Conservation (phyloP, 2,888 invertebrate species). For the Diogma glabrata region DNA sequence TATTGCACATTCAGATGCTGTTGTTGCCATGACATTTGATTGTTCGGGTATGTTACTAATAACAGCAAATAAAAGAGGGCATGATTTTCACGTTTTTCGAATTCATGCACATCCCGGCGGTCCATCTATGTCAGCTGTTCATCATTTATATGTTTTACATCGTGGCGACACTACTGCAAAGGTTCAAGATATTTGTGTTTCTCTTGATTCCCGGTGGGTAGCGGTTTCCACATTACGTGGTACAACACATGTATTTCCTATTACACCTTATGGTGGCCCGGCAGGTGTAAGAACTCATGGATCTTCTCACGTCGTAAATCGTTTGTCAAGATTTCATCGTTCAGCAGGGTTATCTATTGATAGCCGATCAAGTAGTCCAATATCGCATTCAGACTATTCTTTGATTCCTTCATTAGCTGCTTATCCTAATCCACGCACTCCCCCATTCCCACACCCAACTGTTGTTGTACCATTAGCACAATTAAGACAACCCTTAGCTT, state of each 20-base stretch:
- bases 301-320: conserved; percentile 86
- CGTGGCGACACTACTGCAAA: conserved; percentile 93
- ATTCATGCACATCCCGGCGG: conserved; percentile 88
- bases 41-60: conserved; percentile 78
- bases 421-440: conserved; percentile 78
- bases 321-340: conserved; percentile 88
- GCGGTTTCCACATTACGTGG: conserved; percentile 90
- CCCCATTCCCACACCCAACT: conserved; percentile 81
- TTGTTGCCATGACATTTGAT: conserved; percentile 84
- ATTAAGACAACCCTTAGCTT: conserved; percentile 54
- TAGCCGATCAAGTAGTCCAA: conserved; percentile 60
- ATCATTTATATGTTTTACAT: conserved; percentile 90
- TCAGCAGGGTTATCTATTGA: conserved; percentile 79
- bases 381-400: conserved; percentile 35
- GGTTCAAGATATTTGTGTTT: conserved; percentile 87
- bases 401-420: conserved; percentile 41
- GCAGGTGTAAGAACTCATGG: conserved; percentile 89
- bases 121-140: conserved; percentile 74
- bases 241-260: conserved; percentile 94
- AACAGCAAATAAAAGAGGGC: conserved; percentile 85
- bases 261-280: conserved; percentile 91
- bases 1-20: conserved; percentile 75
- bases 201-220: conserved; percentile 92
- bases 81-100: conserved; percentile 92
- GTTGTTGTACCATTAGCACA: conserved; percentile 73